Evolutionary conservation across 2,888 invertebrate genomes (phyloP), one percentile per base, ranked within the genome.

Genomic region (Punctoribates punctum): DNA sequence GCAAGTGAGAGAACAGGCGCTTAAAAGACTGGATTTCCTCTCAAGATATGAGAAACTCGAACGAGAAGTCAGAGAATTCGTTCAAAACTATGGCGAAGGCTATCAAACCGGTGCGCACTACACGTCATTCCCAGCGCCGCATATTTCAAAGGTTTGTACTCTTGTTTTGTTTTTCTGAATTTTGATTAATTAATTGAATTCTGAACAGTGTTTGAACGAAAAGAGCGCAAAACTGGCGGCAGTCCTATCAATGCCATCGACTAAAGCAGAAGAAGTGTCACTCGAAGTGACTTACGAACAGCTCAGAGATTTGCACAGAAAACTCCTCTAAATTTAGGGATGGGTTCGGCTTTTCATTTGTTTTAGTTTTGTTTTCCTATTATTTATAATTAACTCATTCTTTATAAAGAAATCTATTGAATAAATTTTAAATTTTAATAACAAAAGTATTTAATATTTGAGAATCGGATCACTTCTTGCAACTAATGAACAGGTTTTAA

Each of bases 81-180:
- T 62, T 1, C 60, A 77, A 23, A 15, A 23, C 20, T 73, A 42
- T 27, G 57, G 72, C 23, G 72, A 75, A n/a, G 76, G 76, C 15
- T 76, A 51, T 62, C 20, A 23, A 46, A 57, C 73, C 20, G 76
- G 72, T 25, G 73, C 76, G 13, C 25, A 73, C 13, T 73, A 46
- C 62, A n/a, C 76, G 6, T 57, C 76, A 42, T 76, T 76, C 15
- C 51, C 73, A 29, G 76, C 76, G 13, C 76, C 73, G 60, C 76
- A 76, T 46, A 76, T 76, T n/a, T 73, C 76, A n/a, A 76, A 76
- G 60, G 76, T 76, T 23, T 42, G 3, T 34, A 27, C 4, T 27
- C 27, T 29, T 34, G 17, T 38, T 65, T 65, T 38, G 42, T 70
- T 42, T 17, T 65, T n/a, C 34, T 34, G n/a, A 42, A 15, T 42